Conservation (phyloP, 2,888 invertebrate species). For the Heliconius ethilla region DNA sequence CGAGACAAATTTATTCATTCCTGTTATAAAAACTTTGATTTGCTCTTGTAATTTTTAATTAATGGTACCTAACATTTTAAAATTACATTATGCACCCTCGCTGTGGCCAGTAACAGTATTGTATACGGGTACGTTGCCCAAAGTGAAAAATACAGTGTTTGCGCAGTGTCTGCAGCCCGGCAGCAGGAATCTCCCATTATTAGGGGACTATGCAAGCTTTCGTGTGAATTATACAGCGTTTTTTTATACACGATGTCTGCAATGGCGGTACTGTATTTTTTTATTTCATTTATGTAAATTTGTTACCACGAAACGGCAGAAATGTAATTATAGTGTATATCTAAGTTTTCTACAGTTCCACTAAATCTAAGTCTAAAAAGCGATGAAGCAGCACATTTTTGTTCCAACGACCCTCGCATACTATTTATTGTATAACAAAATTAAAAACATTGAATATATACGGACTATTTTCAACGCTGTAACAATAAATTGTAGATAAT, state of each 20-base stretch:
- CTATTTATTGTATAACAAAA: neutral
- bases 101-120: neutral
- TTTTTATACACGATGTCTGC: neutral
- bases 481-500: conserved; percentile 11
- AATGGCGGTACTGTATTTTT: neutral
- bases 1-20: neutral
- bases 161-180: conserved; percentile 12
- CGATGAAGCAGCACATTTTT: neutral
- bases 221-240: conserved; percentile 1
- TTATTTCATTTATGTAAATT: neutral
- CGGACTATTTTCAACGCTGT: neutral
- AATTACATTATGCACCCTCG: conserved; percentile 3
- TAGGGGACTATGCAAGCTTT: conserved; percentile 2
- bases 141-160: conserved; percentile 13
- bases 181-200: conserved; percentile 11
- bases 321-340: neutral
- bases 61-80: neutral
- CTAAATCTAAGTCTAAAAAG: no score
- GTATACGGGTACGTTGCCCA: neutral
- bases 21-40: conserved; percentile 3
- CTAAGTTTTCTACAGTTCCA: neutral
- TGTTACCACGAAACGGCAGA: neutral
- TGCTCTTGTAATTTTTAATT: neutral
- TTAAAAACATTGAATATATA: neutral
- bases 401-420: neutral